These are phyloP conservation scores for Leucosticte australis DNA, from an alignment of 2,113 vertebrate species.

Conservation along the genomic window DNA sequence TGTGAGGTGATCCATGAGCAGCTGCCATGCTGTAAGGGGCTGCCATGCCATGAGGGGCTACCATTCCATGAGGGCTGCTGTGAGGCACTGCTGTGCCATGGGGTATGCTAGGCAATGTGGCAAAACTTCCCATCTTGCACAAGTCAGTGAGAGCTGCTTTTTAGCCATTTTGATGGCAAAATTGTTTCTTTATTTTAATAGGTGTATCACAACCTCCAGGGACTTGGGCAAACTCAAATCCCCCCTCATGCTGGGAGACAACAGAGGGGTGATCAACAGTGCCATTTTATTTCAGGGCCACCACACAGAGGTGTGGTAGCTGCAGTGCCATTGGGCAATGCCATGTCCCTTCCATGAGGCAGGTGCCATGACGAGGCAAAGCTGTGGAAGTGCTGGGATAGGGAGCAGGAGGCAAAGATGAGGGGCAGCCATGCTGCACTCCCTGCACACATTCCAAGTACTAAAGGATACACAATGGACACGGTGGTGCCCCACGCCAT, in stretches of 20 bases:
- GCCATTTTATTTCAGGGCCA: not conserved
- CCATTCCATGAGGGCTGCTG: fast-evolving
- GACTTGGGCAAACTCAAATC: fast-evolving
- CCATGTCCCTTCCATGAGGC: fast-evolving
- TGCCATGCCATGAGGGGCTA: fast-evolving
- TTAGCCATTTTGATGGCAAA: not conserved
- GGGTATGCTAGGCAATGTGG: fast-evolving
- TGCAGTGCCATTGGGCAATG: not conserved
- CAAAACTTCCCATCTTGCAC: not conserved
- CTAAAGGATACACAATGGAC: fast-evolving
- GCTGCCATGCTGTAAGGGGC: not conserved
- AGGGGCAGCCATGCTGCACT: not conserved
- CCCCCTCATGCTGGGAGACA: not conserved
- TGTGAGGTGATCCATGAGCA: fast-evolving
- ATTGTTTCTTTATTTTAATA: not conserved
- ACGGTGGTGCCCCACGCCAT: fast-evolving
- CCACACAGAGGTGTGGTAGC: fast-evolving
- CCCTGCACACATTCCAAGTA: not conserved
- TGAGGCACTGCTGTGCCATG: not conserved
- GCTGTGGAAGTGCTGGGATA: not conserved
- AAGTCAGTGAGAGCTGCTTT: not conserved
- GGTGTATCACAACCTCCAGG: not conserved
- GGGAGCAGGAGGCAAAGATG: not conserved
- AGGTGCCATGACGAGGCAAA: fast-evolving
- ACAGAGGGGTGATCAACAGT: fast-evolving